These are phyloP conservation scores for Toxotes lorentzi DNA, from an alignment of 2,797 vertebrate species.

Conservation along the genomic window DNA sequence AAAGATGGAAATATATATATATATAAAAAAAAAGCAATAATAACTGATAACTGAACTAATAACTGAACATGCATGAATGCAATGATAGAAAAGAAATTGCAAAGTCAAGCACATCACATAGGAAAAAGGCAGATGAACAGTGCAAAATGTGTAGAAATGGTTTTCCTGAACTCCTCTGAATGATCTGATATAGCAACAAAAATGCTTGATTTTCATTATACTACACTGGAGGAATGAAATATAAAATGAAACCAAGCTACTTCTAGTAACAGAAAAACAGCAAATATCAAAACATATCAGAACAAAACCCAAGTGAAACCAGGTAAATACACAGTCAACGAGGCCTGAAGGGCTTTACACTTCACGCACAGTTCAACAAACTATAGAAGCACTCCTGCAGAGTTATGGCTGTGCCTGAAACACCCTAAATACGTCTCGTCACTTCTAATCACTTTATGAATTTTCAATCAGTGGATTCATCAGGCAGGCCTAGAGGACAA, in stretches of 20 bases:
- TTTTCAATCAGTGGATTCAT: neutral
- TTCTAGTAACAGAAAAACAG: neutral
- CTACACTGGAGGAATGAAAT: neutral
- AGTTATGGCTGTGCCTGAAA: too few relatives aligned
- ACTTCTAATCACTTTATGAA: too few relatives aligned
- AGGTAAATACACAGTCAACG: neutral
- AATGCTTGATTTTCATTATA: neutral
- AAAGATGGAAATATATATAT: slow-evolving; percentile 21
- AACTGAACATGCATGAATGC: slow-evolving; percentile 26
- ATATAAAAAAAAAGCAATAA: neutral
- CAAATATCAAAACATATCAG: neutral
- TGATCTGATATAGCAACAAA: neutral
- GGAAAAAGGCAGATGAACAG: slow-evolving; percentile 27
- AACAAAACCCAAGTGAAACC: neutral
- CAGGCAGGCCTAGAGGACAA: neutral
- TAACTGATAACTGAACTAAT: slow-evolving; percentile 11
- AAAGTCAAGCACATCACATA: slow-evolving; percentile 23
- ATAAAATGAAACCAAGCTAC: neutral
- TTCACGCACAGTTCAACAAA: neutral
- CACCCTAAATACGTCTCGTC: too few relatives aligned
- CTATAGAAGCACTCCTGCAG: neutral
- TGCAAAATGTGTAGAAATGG: slow-evolving; percentile 18
- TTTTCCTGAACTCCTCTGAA: neutral
- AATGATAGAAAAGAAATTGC: slow-evolving; percentile 19
- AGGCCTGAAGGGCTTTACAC: neutral